Percentiles rank a stretch among this genome's conserved stretches.
Evolutionary conservation across 2,888 invertebrate genomes (phyloP).

Genomic region (Pyralis farinalis): DNA sequence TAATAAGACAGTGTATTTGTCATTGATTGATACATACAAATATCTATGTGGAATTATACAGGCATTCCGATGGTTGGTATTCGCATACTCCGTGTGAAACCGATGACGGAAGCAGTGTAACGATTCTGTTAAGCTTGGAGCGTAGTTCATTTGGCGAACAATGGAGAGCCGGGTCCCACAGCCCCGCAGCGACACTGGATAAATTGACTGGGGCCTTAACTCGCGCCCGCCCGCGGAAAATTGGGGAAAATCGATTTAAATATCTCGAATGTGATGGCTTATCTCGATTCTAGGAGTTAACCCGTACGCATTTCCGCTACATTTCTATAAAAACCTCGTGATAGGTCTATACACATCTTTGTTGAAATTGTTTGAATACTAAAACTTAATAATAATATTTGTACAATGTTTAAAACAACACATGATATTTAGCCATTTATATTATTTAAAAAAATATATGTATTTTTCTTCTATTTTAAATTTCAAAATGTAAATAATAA

Average conservation of each 20-base stretch:
- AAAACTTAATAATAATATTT: too few species aligned
- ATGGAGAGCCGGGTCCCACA: conserved; percentile 56
- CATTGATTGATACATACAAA: too few species aligned
- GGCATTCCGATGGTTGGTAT: conserved; percentile 14
- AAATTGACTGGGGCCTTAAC: conserved; percentile 72
- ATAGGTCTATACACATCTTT: too few species aligned
- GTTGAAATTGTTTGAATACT: too few species aligned
- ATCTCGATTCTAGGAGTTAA: conserved; percentile 64
- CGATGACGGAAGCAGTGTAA: conserved; percentile 60
- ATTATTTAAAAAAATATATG: too few species aligned
- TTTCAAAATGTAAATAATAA: too few species aligned
- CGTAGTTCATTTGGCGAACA: conserved; percentile 77
- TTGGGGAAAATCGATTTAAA: conserved; percentile 80
- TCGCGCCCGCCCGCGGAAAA: conserved; percentile 74
- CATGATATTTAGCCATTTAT: too few species aligned
- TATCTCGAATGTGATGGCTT: conserved; percentile 76
- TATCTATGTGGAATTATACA: background rate
- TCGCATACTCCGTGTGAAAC: conserved; percentile 36
- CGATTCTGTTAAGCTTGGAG: conserved; percentile 56
- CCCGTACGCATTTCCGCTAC: conserved; percentile 33
- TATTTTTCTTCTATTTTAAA: too few species aligned
- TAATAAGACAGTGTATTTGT: too few species aligned
- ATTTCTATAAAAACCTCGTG: conserved; percentile 24
- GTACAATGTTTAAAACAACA: too few species aligned
- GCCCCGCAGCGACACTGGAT: conserved; percentile 67